Conservation (phyloP, 2,797 vertebrate genomes). For the Scolopax rusticola region DNA sequence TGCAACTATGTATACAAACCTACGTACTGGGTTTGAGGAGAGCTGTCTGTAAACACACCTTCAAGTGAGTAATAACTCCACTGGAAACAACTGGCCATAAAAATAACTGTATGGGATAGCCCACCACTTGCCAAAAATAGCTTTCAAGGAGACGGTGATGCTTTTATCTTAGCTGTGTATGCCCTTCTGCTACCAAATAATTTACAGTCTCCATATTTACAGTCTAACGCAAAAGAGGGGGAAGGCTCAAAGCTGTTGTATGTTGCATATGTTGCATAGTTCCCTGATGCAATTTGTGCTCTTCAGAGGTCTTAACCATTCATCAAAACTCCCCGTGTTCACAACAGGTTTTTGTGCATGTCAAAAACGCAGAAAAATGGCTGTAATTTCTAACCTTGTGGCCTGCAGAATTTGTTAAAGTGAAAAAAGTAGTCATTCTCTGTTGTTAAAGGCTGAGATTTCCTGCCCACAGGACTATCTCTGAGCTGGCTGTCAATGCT, state of each 20-base stretch:
- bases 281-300: not conserved
- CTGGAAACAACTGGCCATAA: not conserved
- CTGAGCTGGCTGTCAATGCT: not conserved
- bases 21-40: not conserved
- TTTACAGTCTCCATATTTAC: not conserved
- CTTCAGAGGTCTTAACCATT: not conserved
- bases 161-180: not conserved
- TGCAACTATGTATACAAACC: not conserved
- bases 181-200: not conserved
- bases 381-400: not conserved
- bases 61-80: not conserved
- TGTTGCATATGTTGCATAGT: not conserved
- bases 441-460: not conserved
- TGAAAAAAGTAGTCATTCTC: not conserved
- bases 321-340: not conserved
- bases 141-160: not conserved
- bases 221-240: fast-evolving
- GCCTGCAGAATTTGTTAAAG: not conserved
- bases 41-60: not conserved
- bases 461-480: not conserved
- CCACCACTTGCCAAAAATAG: not conserved
- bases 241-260: not conserved
- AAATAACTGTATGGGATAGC: not conserved
- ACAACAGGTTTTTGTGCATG: not conserved
- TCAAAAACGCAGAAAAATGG: not conserved